Base-by-base conservation (phyloP, 2,888 invertebrate species). In the Cantharis rustica region DNA sequence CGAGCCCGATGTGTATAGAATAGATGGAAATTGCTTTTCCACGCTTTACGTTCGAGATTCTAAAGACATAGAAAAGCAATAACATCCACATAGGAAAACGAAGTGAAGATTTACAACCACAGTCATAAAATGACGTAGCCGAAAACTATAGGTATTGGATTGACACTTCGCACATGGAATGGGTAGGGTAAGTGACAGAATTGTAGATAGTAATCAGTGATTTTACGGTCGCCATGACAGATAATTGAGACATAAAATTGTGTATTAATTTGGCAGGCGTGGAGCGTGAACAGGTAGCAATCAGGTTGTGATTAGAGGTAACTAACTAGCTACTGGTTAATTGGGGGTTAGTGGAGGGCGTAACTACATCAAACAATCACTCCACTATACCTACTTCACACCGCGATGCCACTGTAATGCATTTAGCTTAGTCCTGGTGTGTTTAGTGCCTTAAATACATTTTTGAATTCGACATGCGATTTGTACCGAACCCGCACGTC, bases 321-420 rank as follows among this genome's bases (percentile, higher is more conserved):
- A 86, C 86, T 86, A 86, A 86, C 86, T 84, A 84, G 86, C 87
- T 87, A 87, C 87, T 83, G 87, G 87, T 87, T 87, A 87, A 87
- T 87, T 87, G 86, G 85, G 86, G 87, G 87, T 85, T 86, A 85
- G 85, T 84, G 84, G 86, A 86, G 86, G 87, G 87, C 87, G 87
- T 87, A 86, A 86, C 86, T 82, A 86, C 86, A 86, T 86, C 86
- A 86, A 83, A 85, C 86, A 86, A 86, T 86, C 86, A 86, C 86
- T 85, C 81, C 78, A 76, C 81, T 78, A 78, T 76, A 78, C 78
- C 78, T 76, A 78, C 78, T 75, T 76, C 78, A 78, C 75, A 68
- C 76, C 78, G 76, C 72, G 75, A 76, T 78, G 69, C 76, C 73
- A 77, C 75, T 75, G 75, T 77, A 77, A 75, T 78, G 76, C 74